A percentile compares a stretch with the other conserved stretches of the same genome.
Evolutionary conservation across 2,888 invertebrate genomes (phyloP).

Genomic region (Lepeophtheirus nordmannii): DNA sequence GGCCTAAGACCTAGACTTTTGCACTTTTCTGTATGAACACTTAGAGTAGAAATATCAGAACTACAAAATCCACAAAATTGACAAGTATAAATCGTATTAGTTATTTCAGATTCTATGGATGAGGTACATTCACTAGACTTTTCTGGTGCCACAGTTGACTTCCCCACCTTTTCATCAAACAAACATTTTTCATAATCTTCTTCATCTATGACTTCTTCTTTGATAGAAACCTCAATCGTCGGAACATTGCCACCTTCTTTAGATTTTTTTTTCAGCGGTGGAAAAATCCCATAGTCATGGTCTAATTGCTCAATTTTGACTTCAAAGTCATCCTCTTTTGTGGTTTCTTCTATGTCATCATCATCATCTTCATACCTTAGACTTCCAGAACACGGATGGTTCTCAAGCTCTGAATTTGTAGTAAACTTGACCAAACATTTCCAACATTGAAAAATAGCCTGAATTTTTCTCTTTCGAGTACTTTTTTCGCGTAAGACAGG

Average conservation of each 20-base stretch:
- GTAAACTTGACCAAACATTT: not conserved
- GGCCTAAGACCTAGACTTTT: not conserved
- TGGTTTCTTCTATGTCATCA: not conserved
- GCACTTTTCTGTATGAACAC: not conserved
- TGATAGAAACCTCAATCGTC: not conserved
- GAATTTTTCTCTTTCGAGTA: not conserved
- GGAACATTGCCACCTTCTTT: not conserved
- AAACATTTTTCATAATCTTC: not conserved
- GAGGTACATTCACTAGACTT: no score
- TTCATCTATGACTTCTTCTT: not conserved
- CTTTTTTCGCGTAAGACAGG: not conserved
- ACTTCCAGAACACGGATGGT: not conserved
- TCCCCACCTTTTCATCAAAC: not conserved
- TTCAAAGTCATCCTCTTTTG: not conserved
- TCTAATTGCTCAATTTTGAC: not conserved
- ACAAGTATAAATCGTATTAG: not conserved
- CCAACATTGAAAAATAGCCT: slow-evolving; percentile 5
- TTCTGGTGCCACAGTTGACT: no score
- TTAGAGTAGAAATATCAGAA: not conserved
- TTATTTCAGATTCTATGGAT: no score
- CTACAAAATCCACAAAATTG: not conserved
- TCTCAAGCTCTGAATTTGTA: not conserved
- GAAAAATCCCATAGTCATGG: not conserved
- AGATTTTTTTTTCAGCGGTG: not conserved
- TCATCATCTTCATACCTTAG: not conserved